Percentiles rank a stretch among this genome's conserved stretches.
phyloP scores from a whole-genome alignment of 2,113 vertebrate species.

The Pangasianodon hypophthalmus region DNA sequence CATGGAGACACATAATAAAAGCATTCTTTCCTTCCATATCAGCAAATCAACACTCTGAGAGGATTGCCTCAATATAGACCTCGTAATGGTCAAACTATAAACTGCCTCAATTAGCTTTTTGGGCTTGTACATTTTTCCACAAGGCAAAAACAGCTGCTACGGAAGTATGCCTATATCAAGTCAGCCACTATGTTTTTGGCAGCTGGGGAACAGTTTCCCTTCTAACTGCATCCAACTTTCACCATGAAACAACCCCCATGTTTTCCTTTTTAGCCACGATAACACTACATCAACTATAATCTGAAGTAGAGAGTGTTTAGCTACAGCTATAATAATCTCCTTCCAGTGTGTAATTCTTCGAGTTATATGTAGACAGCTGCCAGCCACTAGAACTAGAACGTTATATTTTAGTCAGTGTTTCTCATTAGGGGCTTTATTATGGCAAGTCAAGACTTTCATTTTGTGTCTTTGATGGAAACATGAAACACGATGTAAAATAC shows the following conservation, averaged over 20 bases:
- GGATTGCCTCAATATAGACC: neutral
- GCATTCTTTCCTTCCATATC: neutral
- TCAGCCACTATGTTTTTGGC: conserved; percentile 10
- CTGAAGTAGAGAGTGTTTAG: conserved; percentile 38
- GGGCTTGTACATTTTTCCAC: conserved; percentile 19
- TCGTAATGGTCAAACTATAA: conserved; percentile 27
- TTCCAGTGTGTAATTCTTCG: conserved; percentile 66
- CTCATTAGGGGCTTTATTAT: conserved; percentile 37
- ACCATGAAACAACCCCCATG: conserved; percentile 41
- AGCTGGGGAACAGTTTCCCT: conserved; percentile 20
- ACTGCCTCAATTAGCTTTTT: conserved; percentile 26
- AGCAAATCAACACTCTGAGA: neutral
- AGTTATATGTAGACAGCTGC: conserved; percentile 68
- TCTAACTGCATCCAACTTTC: conserved; percentile 37
- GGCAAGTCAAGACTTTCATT: conserved; percentile 27
- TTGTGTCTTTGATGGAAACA: conserved; percentile 25
- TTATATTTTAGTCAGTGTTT: conserved; percentile 49
- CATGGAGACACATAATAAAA: neutral
- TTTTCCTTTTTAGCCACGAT: conserved; percentile 45
- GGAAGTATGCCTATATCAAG: conserved; percentile 22
- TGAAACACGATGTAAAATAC: neutral
- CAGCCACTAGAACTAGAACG: conserved; percentile 37
- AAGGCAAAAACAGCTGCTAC: neutral
- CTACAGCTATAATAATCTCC: conserved; percentile 67
- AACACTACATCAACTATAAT: conserved; percentile 43